phyloP scores from a whole-genome alignment of 2,113 vertebrate species.

The Boleophthalmus pectinirostris region DNA sequence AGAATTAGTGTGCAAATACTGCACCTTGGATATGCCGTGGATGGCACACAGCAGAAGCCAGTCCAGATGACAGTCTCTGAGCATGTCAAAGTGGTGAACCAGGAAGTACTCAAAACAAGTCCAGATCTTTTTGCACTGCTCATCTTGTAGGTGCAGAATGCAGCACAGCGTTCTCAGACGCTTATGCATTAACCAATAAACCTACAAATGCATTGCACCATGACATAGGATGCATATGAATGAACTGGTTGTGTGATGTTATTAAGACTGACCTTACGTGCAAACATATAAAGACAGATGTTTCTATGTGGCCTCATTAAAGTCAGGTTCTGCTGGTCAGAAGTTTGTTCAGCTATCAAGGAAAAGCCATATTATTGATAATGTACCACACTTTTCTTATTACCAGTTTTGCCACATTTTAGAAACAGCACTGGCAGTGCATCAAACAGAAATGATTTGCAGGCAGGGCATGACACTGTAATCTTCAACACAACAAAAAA shows the following conservation, averaged over 20 bases:
- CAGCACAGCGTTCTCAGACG: conserved; percentile 85
- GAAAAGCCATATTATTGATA: not conserved
- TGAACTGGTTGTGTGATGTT: not conserved
- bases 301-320: conserved; percentile 8
- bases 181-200: conserved; percentile 86
- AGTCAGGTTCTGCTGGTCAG: conserved; percentile 6
- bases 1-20: not conserved
- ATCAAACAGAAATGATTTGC: too few species aligned
- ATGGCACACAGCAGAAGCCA: conserved; percentile 82
- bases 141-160: conserved; percentile 82
- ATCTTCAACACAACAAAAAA: too few species aligned
- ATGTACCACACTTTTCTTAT: not conserved
- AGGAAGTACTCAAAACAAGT: conserved; percentile 89
- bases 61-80: conserved; percentile 85
- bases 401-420: too few species aligned
- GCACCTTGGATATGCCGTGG: conserved; percentile 40
- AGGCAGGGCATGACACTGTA: too few species aligned
- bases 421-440: not conserved
- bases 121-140: conserved; percentile 89
- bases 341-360: not conserved
- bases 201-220: conserved; percentile 65
- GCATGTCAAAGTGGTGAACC: conserved; percentile 84
- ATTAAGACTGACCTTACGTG: conserved; percentile 37
- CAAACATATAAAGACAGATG: conserved; percentile 27
- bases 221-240: not conserved